phyloP scores from a whole-genome alignment of 2,113 vertebrate species.

The Otus sunia region DNA sequence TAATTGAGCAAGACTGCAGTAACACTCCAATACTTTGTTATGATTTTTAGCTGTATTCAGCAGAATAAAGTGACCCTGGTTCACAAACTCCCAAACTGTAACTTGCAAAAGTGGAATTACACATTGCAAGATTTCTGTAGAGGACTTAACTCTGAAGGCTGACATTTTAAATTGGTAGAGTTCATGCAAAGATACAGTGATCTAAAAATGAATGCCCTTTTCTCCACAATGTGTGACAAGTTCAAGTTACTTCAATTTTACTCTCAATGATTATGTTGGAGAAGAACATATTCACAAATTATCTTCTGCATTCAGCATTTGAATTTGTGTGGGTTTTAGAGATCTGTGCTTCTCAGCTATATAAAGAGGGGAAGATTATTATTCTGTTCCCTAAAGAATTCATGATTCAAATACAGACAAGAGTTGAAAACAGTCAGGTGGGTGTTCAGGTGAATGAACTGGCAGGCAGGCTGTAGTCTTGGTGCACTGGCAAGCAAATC shows the following conservation, averaged over 20 bases:
- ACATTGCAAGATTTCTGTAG: not conserved
- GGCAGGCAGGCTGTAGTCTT: not conserved
- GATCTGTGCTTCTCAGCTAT: not conserved
- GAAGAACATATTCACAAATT: not conserved
- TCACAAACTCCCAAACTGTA: not conserved
- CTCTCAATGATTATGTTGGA: not conserved
- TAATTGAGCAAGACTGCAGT: slow-evolving; percentile 6
- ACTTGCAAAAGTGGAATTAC: not conserved
- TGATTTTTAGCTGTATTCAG: not conserved
- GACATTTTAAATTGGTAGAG: not conserved
- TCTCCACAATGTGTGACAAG: not conserved
- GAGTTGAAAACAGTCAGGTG: not conserved
- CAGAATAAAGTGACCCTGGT: not conserved
- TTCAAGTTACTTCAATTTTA: not conserved
- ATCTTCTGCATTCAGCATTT: not conserved
- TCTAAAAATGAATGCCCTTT: not conserved
- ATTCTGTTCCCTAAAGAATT: not conserved
- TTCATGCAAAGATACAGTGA: not conserved
- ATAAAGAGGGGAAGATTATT: not conserved
- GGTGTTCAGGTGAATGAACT: not conserved
- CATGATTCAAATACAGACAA: not conserved
- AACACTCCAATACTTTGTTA: not conserved
- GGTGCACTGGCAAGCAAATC: not conserved
- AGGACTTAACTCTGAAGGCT: not conserved
- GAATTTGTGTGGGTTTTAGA: not conserved